phyloP scores from a whole-genome alignment of 2,113 vertebrate genomes.

The Myotis yumanensis region DNA sequence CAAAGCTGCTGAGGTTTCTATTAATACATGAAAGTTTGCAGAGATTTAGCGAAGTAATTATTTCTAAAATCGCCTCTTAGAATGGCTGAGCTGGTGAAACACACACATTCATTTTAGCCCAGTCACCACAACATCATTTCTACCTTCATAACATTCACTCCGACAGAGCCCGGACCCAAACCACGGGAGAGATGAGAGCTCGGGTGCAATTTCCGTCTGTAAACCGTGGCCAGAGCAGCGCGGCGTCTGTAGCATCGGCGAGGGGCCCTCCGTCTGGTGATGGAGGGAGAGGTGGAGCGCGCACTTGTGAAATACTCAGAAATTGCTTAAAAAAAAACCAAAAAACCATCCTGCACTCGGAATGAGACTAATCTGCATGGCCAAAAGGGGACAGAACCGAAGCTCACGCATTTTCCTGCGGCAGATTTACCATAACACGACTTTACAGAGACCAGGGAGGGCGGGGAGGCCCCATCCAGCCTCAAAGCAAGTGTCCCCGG shows the following conservation, averaged over 20 bases:
- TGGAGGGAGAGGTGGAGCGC: background rate
- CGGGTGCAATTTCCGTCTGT: background rate
- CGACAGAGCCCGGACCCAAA: background rate
- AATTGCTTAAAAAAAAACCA: background rate
- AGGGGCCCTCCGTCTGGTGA: background rate
- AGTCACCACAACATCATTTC: background rate
- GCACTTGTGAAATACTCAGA: background rate
- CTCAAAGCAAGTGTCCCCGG: background rate
- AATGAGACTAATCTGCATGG: background rate
- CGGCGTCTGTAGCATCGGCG: background rate
- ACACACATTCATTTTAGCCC: background rate
- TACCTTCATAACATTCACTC: background rate
- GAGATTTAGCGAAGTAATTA: conserved; percentile 26
- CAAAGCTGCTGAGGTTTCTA: background rate
- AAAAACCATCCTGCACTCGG: background rate
- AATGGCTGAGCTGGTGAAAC: background rate
- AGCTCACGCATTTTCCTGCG: background rate
- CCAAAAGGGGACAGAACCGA: background rate
- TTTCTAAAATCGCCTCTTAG: background rate
- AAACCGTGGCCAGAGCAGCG: background rate
- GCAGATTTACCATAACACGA: background rate
- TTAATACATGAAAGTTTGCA: background rate
- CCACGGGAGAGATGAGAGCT: background rate
- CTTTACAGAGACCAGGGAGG: background rate
- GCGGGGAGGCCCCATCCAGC: background rate